Evolutionary conservation across 2,888 invertebrate species (phyloP), one percentile per base, ranked within the genome.

Genomic region (Itoplectis maculator): DNA sequence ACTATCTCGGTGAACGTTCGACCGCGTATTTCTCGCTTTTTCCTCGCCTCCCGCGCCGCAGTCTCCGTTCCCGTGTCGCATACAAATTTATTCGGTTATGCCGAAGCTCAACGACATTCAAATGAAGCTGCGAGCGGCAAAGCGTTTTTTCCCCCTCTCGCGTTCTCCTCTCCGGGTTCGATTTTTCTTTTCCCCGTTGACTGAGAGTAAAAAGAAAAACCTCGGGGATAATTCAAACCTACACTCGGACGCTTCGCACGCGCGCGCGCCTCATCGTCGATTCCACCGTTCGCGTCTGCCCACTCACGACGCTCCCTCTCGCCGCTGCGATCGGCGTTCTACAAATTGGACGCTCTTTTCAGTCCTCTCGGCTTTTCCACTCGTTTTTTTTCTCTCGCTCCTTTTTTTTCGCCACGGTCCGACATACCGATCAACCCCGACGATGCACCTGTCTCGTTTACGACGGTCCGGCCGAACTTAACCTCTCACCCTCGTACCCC

Each of bases 71-170:
- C 40, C 18, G 11, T 69, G 40, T 69, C 65, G 29, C 37, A 11
- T 59, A 74, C 56, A 72, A 81, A 81, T 81, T 77, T 81, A 81
- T 81, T 81, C 81, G 63, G 61, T 73, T 74, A 74, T 69, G 77
- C 66, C 61, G 54, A 77, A 81, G 68, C 9, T 42, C 45, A 42
- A 49, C 65, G 49, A 20, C 61, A 81, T 70, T 56, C 42, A 56
- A 81, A 81, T 68, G 56, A 72, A 81, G 65, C 72, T 29, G 59
- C 29, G 75, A 69, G 47, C 51, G 23, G 72, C 66, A 72, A 66
- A 37, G 65, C 20, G 37, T 45, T 63, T 11, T 47, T 29, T 29
- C 29, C 29, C 29, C 29, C 29, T 2, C 29, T 5, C 29, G 29
- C 47, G 23, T n/a, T 42, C 49, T 35, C 18, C 29, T 18, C 20